Evolutionary conservation across 1,140 invertebrate genomes (phyloP), one percentile per base, ranked within the genome.

Genomic region (Phortica variegata): DNA sequence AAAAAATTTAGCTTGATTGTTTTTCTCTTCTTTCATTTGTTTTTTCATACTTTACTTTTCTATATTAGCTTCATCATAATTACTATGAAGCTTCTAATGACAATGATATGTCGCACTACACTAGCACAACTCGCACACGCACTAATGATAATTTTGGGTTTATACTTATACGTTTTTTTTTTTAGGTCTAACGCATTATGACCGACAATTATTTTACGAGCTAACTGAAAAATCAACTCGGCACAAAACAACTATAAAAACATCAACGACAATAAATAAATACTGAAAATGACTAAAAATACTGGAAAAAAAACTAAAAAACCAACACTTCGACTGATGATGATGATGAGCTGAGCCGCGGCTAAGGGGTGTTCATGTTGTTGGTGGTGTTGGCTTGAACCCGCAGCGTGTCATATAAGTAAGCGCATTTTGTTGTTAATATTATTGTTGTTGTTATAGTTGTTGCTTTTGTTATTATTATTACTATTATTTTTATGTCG

Each of bases 21-120:
- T n/a, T n/a, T n/a, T n/a, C n/a, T n/a, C n/a, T n/a, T n/a, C n/a
- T n/a, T n/a, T n/a, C n/a, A n/a, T n/a, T n/a, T n/a, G n/a, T n/a
- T n/a, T n/a, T n/a, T n/a, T 26, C 23, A 26, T 10, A 60, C 65
- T 68, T 65, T 44, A 56, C 49, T 52, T 68, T 63, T 68, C 60
- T 49, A 41, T 63, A 68, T 68, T 68, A 65, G 63, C 65, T 60
- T 69, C 65, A 69, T 69, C 63, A 63, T 69, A 68, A 68, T 68
- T 68, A 68, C 65, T 50, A 54, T 48, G 65, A 60, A 51, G 57
- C 41, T 37, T 43, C 45, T 34, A 34, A n/a, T 9, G 8, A 34
- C 32, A 34, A 5, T 5, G 9, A 34, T 34, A 34, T 15, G 13
- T 34, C 8, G 8, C 9, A 5, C 6, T 29, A 29, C 48, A 54